Conservation (phyloP, 2,888 invertebrate genomes). For the Andricus quercusramuli region DNA sequence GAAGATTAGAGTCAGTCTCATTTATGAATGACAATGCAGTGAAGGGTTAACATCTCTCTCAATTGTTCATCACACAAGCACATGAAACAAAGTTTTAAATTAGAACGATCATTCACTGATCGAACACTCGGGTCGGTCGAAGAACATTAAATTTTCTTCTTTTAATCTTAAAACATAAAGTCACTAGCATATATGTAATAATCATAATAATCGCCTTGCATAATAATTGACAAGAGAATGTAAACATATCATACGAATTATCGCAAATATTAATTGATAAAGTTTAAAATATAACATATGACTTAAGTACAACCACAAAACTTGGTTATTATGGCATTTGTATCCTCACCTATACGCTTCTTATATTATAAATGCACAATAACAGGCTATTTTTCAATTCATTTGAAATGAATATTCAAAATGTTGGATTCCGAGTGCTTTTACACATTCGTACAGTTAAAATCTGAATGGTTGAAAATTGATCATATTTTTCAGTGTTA, state of each 20-base stretch:
- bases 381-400: background rate
- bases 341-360: constrained; percentile 66
- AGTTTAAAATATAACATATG: constrained; percentile 74
- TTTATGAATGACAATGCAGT: constrained; percentile 13
- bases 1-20: constrained; percentile 16
- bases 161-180: constrained; percentile 9
- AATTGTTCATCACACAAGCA: background rate
- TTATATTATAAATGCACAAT: constrained; percentile 23
- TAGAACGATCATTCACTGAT: constrained; percentile 25
- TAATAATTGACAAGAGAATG: constrained; percentile 51
- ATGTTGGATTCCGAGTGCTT: background rate
- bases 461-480: background rate
- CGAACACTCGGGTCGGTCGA: background rate
- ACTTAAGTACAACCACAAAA: constrained; percentile 79
- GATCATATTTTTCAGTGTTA: background rate
- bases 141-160: background rate
- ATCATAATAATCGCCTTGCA: constrained; percentile 10
- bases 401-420: background rate
- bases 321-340: constrained; percentile 79
- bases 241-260: constrained; percentile 54
- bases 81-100: background rate
- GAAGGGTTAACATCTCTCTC: background rate
- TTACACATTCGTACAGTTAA: background rate
- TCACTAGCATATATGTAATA: background rate
- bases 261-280: constrained; percentile 60